Evolutionary conservation across 2,113 vertebrate species (phyloP).

Genomic region (Percopsis transmontana): DNA sequence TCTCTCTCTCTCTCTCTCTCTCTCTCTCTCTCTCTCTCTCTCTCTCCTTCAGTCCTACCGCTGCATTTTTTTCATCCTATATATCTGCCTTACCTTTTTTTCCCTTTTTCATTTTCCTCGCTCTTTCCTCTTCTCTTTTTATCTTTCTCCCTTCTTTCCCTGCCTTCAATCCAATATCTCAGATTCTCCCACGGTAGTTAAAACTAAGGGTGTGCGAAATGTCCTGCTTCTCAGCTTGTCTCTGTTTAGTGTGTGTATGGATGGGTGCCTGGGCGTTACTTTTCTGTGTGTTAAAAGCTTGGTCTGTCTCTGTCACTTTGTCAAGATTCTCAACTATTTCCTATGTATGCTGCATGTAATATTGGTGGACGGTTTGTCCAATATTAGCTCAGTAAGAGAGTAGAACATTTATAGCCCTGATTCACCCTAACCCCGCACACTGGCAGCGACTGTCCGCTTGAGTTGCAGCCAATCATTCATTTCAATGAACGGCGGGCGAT

Average conservation of each 20-base stretch:
- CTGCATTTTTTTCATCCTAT: slow-evolving; percentile 23
- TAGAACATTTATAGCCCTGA: too few relatives aligned
- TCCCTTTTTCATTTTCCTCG: slow-evolving; percentile 19
- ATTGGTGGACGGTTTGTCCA: too few relatives aligned
- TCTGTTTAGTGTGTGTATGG: background rate
- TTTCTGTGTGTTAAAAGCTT: too few relatives aligned
- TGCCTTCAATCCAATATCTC: background rate
- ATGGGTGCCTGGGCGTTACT: too few relatives aligned
- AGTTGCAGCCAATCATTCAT: too few relatives aligned
- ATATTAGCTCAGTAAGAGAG: too few relatives aligned
- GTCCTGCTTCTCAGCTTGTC: background rate
- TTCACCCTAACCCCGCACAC: too few relatives aligned
- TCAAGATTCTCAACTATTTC: too few relatives aligned
- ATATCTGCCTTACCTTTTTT: background rate
- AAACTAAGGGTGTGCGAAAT: background rate
- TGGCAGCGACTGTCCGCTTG: too few relatives aligned
- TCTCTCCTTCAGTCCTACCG: slow-evolving; percentile 8
- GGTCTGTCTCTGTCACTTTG: too few relatives aligned
- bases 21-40: slow-evolving; percentile 16
- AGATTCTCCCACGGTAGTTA: background rate
- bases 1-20: slow-evolving; percentile 5
- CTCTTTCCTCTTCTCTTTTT: slow-evolving; percentile 18
- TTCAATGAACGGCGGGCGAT: too few relatives aligned
- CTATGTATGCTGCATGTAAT: too few relatives aligned
- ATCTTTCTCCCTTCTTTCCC: background rate